These are phyloP conservation scores for Hephaestus fuliginosus DNA, from an alignment of 2,797 vertebrate species.

Conservation along the genomic window DNA sequence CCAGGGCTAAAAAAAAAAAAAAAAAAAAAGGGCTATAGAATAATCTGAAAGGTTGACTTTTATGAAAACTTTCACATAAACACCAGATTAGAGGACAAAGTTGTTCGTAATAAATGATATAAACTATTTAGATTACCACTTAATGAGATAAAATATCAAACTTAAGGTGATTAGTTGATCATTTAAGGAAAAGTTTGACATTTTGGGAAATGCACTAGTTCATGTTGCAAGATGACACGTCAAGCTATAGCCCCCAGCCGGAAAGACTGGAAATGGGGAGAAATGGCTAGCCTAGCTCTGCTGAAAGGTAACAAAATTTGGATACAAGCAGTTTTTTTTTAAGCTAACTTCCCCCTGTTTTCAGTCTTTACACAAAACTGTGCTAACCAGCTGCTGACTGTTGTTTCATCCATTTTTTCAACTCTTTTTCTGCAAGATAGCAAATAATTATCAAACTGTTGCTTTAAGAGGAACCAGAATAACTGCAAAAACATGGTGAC, in stretches of 20 bases:
- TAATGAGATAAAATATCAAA: neutral
- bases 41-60: neutral
- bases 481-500: neutral
- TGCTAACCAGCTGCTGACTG: neutral
- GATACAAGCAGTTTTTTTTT: neutral
- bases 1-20: neutral
- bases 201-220: neutral
- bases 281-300: neutral
- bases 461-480: conserved; percentile 15
- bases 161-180: neutral
- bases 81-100: neutral
- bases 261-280: too few relatives aligned
- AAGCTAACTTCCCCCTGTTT: neutral
- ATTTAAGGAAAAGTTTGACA: neutral
- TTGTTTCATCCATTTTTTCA: neutral
- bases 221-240: too few relatives aligned
- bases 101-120: neutral
- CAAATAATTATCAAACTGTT: neutral
- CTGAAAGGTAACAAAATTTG: neutral
- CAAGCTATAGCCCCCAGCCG: neutral
- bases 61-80: neutral
- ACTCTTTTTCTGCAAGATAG: neutral
- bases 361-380: neutral
- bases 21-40: neutral
- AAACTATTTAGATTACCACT: neutral